Evolutionary conservation across 2,113 vertebrate species (phyloP), one percentile per base, ranked within the genome.

Genomic region (Orthochromis malagaraziensis): DNA sequence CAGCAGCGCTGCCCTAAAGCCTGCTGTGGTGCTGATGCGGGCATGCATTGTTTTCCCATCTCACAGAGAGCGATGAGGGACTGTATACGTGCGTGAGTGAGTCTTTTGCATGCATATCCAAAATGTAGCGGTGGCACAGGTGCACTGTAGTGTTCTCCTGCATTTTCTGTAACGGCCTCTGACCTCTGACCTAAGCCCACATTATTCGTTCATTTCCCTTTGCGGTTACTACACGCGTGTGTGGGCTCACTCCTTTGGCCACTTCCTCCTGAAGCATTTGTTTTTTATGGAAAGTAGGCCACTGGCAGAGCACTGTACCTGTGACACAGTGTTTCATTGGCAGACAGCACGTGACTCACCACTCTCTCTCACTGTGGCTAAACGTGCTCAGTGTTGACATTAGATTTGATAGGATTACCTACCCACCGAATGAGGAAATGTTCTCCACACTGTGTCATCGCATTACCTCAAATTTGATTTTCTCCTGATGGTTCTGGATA

Each of bases 261-360:
- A 40, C 51, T 53, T 75, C 73, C 75, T 57, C 58, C 49, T n/a
- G 55, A n/a, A 79, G 55, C 49, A 12, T 83, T 85, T 81, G 68
- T 90, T 81, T 85, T 83, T 82, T 13, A 9, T 38, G n/a, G 83
- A 90, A 94, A 94, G 82, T 92, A 91, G 92, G 94, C 86, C 92
- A 92, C 55, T 86, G 42, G 49, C 84, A 80, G 84, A 81, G 82
- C 70, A 6, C 21, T 63, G 89, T 85, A 79, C 86, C 84, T 87
- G 85, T 84, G 89, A 88, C 87, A 91, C 86, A 85, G 60, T 79
- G 75, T 84, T 90, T 84, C 58, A 80, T 79, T 60, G 51, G 63
- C 88, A 82, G 84, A 11, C 63, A 81, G 63, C 81, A 65, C 58
- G 85, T 94, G 92, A 94, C 86, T 90, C 90, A 86, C 83, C 81